phyloP scores from a whole-genome alignment of 2,888 invertebrate genomes.

The Caenorhabditis sinica region DNA sequence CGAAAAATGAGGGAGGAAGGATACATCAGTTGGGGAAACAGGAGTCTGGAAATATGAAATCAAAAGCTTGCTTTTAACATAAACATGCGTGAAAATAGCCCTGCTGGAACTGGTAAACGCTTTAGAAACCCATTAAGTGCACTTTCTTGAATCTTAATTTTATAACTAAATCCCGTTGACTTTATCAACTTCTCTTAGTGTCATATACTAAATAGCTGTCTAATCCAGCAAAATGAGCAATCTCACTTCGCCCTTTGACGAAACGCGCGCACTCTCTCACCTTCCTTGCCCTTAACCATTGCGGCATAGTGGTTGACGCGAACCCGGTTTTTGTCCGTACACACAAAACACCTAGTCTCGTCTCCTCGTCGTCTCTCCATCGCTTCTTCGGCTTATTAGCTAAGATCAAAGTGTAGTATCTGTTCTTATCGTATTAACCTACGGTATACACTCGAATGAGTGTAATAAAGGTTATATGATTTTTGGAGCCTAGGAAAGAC shows the following conservation, averaged over 20 bases:
- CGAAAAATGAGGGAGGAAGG: too few relatives aligned
- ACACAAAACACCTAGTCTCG: not conserved
- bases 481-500: slow-evolving; percentile 62
- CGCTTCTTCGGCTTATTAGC: slow-evolving; percentile 70
- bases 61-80: too few relatives aligned
- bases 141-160: too few relatives aligned
- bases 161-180: too few relatives aligned
- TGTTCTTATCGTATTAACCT: slow-evolving; percentile 71
- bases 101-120: too few relatives aligned
- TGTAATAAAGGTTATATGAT: slow-evolving; percentile 68
- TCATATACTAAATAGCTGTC: too few relatives aligned
- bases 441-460: slow-evolving; percentile 68
- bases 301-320: not conserved
- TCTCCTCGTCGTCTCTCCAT: not conserved
- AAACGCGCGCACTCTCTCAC: not conserved
- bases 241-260: not conserved
- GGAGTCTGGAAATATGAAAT: too few relatives aligned
- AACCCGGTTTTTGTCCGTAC: slow-evolving; percentile 1
- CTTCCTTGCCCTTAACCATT: not conserved
- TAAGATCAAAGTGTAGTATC: slow-evolving; percentile 71
- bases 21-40: too few relatives aligned
- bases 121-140: too few relatives aligned
- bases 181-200: too few relatives aligned
- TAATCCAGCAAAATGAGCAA: not conserved
- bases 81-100: too few relatives aligned